Evolutionary conservation across 2,888 invertebrate species (phyloP), one percentile per base, ranked within the genome.

Genomic region (Cotesia congregata): DNA sequence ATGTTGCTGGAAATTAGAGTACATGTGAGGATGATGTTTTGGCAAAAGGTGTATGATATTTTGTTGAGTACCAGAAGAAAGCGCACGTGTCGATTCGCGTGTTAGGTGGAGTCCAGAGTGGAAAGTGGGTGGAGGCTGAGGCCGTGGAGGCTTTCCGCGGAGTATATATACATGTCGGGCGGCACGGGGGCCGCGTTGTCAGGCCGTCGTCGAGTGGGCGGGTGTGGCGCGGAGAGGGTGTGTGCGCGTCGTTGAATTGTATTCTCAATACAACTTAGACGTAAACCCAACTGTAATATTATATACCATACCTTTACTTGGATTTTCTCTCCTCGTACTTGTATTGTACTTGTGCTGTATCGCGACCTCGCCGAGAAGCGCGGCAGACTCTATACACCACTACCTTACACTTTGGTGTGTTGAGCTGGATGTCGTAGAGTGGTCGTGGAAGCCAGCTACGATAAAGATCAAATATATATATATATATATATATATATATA

Each of bases 121-220:
- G 79, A 83, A 88, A 86, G 88, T 88, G 88, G 88, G 88, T 88
- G 88, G 88, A 88, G 88, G 88, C 88, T 87, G 83, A 81, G 82
- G 79, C 78, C 79, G 80, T 80, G 83, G 82, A 82, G 82, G 84
- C 82, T 81, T 83, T 83, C 81, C 81, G 79, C 79, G 82, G 80
- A 82, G 81, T 73, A 41, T 71, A 67, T 69, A 76, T 75, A 69
- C 64, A 64, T 38, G 41, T 73, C 67, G 73, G 59, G 73, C 71
- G 71, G 71, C 61, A 71, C 61, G 71, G 61, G 65, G 73, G 73
- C 73, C 67, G 73, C 73, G 71, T 69, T 40, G 65, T 69, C 65
- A 50, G 64, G 39, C 50, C 67, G 73, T 73, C 59, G 77, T 74
- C 91, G 91, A 92, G 92, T 92, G 92, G 92, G 92, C 92, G 88